Conservation (phyloP, 2,888 invertebrate genomes). For the Lottia scabra region DNA sequence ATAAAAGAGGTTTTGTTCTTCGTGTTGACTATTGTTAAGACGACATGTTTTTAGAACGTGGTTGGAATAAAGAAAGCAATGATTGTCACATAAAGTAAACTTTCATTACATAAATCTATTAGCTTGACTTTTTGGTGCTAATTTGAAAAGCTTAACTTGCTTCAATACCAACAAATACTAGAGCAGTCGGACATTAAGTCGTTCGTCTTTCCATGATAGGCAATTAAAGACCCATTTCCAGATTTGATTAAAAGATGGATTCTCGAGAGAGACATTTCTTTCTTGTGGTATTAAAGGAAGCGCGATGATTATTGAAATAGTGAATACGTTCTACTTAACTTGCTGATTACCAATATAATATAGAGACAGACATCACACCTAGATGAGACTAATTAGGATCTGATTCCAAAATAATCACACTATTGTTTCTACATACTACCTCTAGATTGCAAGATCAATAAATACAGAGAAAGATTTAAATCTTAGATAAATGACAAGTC, state of each 20-base stretch:
- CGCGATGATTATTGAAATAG: no score
- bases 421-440: no score
- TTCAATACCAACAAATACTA: not conserved
- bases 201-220: not conserved
- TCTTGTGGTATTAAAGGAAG: not conserved
- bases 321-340: no score
- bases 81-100: constrained; percentile 4
- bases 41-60: not conserved
- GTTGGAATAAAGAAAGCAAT: not conserved
- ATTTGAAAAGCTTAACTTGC: not conserved
- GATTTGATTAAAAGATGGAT: constrained; percentile 1
- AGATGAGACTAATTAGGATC: no score
- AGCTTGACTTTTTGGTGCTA: not conserved
- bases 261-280: not conserved
- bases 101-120: not conserved
- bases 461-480: no score
- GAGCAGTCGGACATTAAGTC: not conserved
- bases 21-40: not conserved
- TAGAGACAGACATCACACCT: no score
- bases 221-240: constrained; percentile 6
- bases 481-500: no score
- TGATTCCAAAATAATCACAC: no score
- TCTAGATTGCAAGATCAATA: no score
- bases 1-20: not conserved
- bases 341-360: no score